Conservation (phyloP, 2,113 vertebrate genomes). For the Burhinus oedicnemus region DNA sequence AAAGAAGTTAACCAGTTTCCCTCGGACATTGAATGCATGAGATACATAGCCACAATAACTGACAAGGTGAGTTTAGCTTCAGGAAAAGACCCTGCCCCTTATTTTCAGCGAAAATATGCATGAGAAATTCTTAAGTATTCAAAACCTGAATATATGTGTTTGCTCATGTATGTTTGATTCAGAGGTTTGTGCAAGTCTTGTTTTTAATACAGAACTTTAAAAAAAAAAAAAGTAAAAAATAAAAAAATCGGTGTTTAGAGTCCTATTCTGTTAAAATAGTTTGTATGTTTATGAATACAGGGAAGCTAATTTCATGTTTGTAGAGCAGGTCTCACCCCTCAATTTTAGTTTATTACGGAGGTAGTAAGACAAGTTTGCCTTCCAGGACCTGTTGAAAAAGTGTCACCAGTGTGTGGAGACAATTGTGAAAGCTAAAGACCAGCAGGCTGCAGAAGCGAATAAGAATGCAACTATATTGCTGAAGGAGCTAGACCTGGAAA, state of each 20-base stretch:
- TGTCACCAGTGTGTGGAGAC: constrained; percentile 99
- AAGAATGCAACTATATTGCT: constrained; percentile 98
- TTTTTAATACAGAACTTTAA: neutral
- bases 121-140: neutral
- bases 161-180: fast-evolving
- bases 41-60: constrained; percentile 97
- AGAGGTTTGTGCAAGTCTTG: neutral
- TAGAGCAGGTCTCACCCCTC: neutral
- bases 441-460: constrained; percentile 98
- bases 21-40: constrained; percentile 98
- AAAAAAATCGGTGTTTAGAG: neutral
- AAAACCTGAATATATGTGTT: neutral
- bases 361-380: constrained; percentile 2
- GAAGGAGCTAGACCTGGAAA: constrained; percentile 97
- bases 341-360: neutral
- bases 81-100: neutral
- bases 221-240: neutral
- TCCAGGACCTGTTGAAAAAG: constrained; percentile 95
- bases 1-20: constrained; percentile 99
- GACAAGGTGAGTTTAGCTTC: constrained; percentile 86
- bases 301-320: neutral
- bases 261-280: neutral
- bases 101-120: neutral
- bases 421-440: constrained; percentile 99
- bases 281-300: neutral